Evolutionary conservation across 2,888 invertebrate species (phyloP).

Genomic region (Noctua janthina): DNA sequence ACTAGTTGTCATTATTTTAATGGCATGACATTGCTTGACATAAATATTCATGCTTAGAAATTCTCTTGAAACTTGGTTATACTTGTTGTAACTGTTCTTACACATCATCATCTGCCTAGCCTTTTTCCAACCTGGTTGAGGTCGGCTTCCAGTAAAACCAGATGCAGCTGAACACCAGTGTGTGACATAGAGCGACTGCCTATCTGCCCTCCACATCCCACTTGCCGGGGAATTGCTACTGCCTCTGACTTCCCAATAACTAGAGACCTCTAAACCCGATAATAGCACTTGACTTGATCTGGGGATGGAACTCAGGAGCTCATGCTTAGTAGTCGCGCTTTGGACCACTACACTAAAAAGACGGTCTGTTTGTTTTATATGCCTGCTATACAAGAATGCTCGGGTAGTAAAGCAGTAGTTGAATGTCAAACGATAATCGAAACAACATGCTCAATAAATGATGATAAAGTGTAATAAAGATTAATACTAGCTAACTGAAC

Average conservation of each 20-base stretch:
- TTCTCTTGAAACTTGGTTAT: background rate
- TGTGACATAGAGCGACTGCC: background rate
- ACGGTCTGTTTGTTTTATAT: background rate
- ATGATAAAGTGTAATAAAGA: slow-evolving; percentile 18
- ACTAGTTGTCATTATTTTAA: slow-evolving; percentile 16
- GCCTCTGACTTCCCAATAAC: background rate
- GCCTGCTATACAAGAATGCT: background rate
- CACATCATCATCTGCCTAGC: background rate
- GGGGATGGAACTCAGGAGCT: background rate
- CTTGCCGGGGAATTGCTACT: background rate
- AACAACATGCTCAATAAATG: slow-evolving; percentile 22
- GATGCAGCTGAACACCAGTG: background rate
- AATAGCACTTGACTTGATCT: background rate
- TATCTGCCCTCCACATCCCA: background rate
- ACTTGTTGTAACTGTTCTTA: background rate
- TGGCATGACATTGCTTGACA: background rate
- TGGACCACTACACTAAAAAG: background rate
- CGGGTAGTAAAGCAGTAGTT: background rate
- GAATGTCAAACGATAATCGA: background rate
- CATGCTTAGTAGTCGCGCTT: background rate
- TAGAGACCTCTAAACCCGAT: background rate
- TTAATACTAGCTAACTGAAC: slow-evolving; percentile 15
- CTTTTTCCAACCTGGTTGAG: background rate
- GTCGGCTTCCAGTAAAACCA: background rate
- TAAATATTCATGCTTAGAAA: background rate